Evolutionary conservation across 2,797 vertebrate species (phyloP).

Genomic region (Sebastes trivittatus): DNA sequence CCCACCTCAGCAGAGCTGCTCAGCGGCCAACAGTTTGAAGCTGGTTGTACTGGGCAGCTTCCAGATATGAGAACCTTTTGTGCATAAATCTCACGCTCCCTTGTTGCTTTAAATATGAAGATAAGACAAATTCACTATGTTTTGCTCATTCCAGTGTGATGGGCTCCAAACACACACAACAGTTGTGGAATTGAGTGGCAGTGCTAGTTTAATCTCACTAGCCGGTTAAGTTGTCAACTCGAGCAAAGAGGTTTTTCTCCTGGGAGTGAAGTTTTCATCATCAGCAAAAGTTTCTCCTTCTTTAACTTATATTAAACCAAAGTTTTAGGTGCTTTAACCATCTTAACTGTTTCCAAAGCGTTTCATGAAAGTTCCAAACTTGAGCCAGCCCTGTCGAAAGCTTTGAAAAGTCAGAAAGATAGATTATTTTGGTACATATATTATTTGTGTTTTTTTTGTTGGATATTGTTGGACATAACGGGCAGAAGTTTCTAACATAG

Average conservation of each 20-base stretch:
- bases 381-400: background rate
- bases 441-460: background rate
- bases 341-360: background rate
- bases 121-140: conserved; percentile 8
- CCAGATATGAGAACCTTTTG: conserved; percentile 23
- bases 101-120: conserved; percentile 32
- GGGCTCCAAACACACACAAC: background rate
- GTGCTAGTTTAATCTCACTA: background rate
- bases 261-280: background rate
- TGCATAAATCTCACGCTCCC: conserved; percentile 28
- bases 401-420: background rate
- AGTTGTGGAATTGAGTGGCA: background rate
- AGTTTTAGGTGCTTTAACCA: background rate
- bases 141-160: background rate
- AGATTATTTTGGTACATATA: background rate
- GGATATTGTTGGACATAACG: too few relatives aligned
- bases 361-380: background rate
- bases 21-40: conserved; percentile 24
- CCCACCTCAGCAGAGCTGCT: conserved; percentile 52
- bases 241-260: background rate
- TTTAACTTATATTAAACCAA: background rate
- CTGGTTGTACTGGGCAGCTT: conserved; percentile 31
- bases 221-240: background rate
- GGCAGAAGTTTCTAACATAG: background rate
- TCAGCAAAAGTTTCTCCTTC: background rate